Base-by-base conservation (phyloP, 2,888 invertebrate species). In the Mystacides longicornis region DNA sequence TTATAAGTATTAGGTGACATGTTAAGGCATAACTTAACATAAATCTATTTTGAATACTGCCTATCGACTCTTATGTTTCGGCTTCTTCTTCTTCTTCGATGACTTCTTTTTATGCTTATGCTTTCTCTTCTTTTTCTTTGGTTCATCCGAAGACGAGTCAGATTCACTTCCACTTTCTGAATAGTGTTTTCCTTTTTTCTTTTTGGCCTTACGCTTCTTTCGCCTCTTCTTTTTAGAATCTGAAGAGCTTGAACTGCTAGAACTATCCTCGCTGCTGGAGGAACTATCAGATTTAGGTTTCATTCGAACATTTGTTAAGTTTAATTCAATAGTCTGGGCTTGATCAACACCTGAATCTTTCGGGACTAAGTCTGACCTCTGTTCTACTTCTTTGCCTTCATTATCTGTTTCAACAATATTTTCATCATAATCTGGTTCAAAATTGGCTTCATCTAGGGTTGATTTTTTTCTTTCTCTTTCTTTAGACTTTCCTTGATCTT, bases 361-460 rank as follows among this genome's bases (percentile, higher is more conserved):
- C 7, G 65, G 23, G 48, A 48, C 2, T 62, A 58, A 11, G 65
- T 69, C 20, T 62, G 64, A 22, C 69, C 74, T 14, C 62, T n/a
- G 64, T 31, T 63, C 64, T 31, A 81, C 81, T 14, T 77, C 79
- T 58, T 85, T 84, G 2, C 74, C 72, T 63, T 86, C 85, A 19
- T 75, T 79, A 57, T 86, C 85, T 3, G 83, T 76, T 63, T 81
- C 77, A 18, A 78, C 69, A 52, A 78, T 69, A 53, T 71, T 74
- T 65, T 78, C 82, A 62, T 87, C 87, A 67, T 87, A 87, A 66
- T 87, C 87, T 0, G 86, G 87, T 64, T 85, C 87, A 65, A 87
- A 87, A 65, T 78, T 83, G 0, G 86, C 81, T 69, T 88, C 88
- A 63, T 87, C 86, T 43, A 87, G 69, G 4, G 81, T 80, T 7